Conservation (phyloP, 2,113 vertebrate species). For the Chrysemys picta region DNA sequence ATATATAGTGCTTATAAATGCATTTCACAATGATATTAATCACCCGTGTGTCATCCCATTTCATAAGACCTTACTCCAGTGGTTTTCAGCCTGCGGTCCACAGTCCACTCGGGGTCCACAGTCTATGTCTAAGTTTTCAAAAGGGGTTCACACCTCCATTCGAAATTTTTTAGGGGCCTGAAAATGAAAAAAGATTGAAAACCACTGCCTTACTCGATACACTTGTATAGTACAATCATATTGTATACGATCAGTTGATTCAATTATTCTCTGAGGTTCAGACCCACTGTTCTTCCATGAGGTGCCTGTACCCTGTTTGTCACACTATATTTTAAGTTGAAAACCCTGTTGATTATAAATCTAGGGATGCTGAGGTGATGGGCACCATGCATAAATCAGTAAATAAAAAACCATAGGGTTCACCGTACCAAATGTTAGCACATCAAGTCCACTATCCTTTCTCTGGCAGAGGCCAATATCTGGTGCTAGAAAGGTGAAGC, state of each 20-base stretch:
- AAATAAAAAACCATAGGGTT: constrained; percentile 32
- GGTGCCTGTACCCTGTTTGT: not conserved
- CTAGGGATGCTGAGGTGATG: constrained; percentile 12
- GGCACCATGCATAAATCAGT: not conserved
- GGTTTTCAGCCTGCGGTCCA: not conserved
- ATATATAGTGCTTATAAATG: not conserved
- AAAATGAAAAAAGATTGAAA: not conserved
- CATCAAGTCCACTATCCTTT: constrained; percentile 4
- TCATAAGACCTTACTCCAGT: not conserved
- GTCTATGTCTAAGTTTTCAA: not conserved
- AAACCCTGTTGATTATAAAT: constrained; percentile 33
- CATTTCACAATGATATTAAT: not conserved
- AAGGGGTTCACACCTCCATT: not conserved
- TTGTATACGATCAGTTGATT: not conserved
- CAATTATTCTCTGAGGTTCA: not conserved
- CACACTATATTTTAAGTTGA: constrained; percentile 4
- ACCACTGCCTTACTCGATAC: not conserved
- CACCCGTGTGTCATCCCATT: not conserved
- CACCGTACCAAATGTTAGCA: constrained; percentile 12
- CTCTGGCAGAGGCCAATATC: not conserved
- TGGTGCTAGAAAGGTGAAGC: constrained; percentile 30
- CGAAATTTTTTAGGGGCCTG: not conserved
- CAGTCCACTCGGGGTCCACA: too few relatives aligned
- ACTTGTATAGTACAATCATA: not conserved
- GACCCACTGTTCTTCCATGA: not conserved